These are phyloP conservation scores for Myrmecophaga tridactyla DNA, from an alignment of 2,113 vertebrate genomes.

Conservation along the genomic window DNA sequence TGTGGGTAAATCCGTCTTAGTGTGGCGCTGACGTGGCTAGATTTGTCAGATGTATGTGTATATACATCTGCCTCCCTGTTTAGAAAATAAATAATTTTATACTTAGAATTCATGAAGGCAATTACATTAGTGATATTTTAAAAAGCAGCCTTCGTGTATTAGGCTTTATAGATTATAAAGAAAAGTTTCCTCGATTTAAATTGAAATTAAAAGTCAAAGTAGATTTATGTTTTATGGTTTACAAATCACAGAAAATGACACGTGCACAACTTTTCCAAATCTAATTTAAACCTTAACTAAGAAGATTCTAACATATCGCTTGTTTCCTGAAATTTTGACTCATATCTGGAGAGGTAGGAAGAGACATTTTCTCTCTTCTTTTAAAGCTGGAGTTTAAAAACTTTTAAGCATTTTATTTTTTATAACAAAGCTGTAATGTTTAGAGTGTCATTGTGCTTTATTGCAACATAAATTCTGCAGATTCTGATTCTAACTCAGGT, in stretches of 20 bases:
- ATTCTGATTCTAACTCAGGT: background rate
- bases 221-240: conserved; percentile 42
- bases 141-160: background rate
- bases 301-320: background rate
- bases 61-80: conserved; percentile 35
- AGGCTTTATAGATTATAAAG: conserved; percentile 38
- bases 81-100: conserved; percentile 53
- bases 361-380: background rate
- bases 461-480: background rate
- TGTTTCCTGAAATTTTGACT: conserved; percentile 43
- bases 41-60: conserved; percentile 21
- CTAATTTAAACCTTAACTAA: conserved; percentile 39
- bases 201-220: conserved; percentile 47
- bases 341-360: conserved; percentile 5
- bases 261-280: background rate
- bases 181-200: conserved; percentile 15
- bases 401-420: conserved; percentile 31
- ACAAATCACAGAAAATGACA: conserved; percentile 7
- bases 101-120: conserved; percentile 48
- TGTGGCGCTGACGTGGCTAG: background rate
- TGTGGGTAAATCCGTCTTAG: conserved; percentile 43
- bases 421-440: background rate
- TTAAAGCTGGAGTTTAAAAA: conserved; percentile 16
- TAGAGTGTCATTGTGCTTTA: background rate
- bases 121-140: conserved; percentile 51